These are phyloP conservation scores for Fregata magnificens DNA, from an alignment of 2,113 vertebrate genomes.

Conservation along the genomic window DNA sequence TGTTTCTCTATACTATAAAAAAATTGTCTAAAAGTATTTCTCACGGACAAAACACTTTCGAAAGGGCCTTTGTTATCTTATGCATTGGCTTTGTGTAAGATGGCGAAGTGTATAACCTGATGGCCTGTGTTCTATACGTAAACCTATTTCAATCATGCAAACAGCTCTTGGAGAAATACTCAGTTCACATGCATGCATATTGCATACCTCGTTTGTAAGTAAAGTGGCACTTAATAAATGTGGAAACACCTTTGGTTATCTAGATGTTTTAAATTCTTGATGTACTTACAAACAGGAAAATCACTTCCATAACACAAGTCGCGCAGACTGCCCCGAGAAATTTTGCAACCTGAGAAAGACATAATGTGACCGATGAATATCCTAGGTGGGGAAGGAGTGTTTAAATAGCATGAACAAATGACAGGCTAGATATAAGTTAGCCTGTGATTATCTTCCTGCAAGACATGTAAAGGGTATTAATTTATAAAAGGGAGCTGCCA, in stretches of 20 bases:
- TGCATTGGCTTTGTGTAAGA: neutral
- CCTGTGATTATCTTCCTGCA: neutral
- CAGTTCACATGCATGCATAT: neutral
- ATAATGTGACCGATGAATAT: neutral
- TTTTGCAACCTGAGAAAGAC: neutral
- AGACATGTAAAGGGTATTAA: neutral
- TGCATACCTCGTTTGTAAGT: neutral
- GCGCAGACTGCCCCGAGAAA: neutral
- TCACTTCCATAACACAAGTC: neutral
- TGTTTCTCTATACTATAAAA: neutral
- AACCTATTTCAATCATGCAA: neutral
- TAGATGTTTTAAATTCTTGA: constrained; percentile 24
- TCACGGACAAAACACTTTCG: neutral
- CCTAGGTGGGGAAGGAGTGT: neutral
- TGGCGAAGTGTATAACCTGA: neutral
- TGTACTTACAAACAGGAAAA: constrained; percentile 1
- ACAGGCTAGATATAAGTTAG: neutral
- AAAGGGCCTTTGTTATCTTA: neutral
- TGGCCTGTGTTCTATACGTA: neutral
- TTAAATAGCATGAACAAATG: constrained; percentile 13
- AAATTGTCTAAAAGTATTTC: neutral
- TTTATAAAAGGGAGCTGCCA: constrained; percentile 6
- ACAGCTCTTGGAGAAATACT: neutral
- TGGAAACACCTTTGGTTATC: constrained; percentile 20
- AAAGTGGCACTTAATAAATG: constrained; percentile 24